A percentile compares a stretch with the other conserved stretches of the same genome.
These are phyloP conservation scores for Euplagia quadripunctaria DNA, from an alignment of 2,888 invertebrate genomes.

Conservation along the genomic window DNA sequence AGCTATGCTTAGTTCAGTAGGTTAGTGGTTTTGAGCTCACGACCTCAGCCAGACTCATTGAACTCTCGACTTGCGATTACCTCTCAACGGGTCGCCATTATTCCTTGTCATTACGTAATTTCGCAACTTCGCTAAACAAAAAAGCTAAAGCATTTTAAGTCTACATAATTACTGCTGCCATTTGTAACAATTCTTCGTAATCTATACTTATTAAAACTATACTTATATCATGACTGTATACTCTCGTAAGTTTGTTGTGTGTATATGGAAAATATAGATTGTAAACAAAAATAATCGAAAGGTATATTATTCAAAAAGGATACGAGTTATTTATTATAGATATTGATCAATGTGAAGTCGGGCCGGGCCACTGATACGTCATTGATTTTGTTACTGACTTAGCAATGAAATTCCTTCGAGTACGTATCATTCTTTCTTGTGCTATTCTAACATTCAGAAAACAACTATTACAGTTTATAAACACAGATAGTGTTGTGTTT, in stretches of 20 bases:
- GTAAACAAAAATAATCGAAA: too few relatives aligned
- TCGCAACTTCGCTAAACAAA: not conserved
- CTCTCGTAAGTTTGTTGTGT: too few relatives aligned
- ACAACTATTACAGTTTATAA: not conserved
- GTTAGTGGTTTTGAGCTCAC: slow-evolving; percentile 12
- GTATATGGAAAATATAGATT: too few relatives aligned
- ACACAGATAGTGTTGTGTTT: not conserved
- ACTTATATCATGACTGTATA: too few relatives aligned
- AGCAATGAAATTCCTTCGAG: not conserved
- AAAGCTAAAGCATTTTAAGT: not conserved
- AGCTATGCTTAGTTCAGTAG: slow-evolving; percentile 8
- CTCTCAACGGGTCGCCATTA: slow-evolving; percentile 15
- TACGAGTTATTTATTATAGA: too few relatives aligned
- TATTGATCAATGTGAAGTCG: too few relatives aligned
- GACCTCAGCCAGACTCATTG: slow-evolving; percentile 22
- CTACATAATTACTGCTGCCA: not conserved
- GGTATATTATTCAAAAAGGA: too few relatives aligned
- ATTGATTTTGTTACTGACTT: too few relatives aligned
- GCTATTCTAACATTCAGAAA: not conserved
- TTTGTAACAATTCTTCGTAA: not conserved
- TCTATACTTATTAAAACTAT: not conserved
- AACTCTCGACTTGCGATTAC: slow-evolving; percentile 19
- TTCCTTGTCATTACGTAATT: slow-evolving; percentile 14
- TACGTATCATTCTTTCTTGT: not conserved
- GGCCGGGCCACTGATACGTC: too few relatives aligned